Percentiles rank a stretch among this genome's conserved stretches.
These are phyloP conservation scores for Anarhynchus alexandrinus DNA, from an alignment of 2,113 vertebrate genomes.

Conservation along the genomic window DNA sequence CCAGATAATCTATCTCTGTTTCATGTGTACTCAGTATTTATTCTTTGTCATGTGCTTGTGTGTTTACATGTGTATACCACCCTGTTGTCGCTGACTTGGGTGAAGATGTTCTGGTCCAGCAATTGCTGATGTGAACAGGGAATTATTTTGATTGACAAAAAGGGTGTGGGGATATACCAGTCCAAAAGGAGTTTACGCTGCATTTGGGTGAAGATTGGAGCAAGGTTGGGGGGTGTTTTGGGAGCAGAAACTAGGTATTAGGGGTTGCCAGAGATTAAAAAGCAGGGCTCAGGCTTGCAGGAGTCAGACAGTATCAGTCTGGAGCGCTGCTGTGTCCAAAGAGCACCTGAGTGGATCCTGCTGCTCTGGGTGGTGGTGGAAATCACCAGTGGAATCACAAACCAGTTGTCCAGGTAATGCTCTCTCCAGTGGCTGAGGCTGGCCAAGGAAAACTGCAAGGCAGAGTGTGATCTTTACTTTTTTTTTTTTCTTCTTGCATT, in stretches of 20 bases:
- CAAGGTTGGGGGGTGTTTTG: fast-evolving
- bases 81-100: not conserved
- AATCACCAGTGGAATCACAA: not conserved
- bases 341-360: not conserved
- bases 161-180: not conserved
- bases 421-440: not conserved
- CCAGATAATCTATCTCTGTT: not conserved
- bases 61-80: fast-evolving
- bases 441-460: not conserved
- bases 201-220: not conserved
- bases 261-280: not conserved
- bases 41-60: not conserved
- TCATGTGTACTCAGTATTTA: not conserved
- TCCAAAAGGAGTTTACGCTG: not conserved
- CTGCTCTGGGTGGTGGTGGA: fast-evolving
- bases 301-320: not conserved
- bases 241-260: not conserved
- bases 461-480: not conserved
- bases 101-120: not conserved
- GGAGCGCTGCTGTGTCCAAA: not conserved
- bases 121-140: not conserved
- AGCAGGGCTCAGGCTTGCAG: not conserved
- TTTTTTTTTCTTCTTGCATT: not conserved
- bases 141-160: no score
- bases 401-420: not conserved